These are phyloP conservation scores for Panthera leo DNA, from an alignment of 2,113 vertebrate genomes.

Conservation along the genomic window DNA sequence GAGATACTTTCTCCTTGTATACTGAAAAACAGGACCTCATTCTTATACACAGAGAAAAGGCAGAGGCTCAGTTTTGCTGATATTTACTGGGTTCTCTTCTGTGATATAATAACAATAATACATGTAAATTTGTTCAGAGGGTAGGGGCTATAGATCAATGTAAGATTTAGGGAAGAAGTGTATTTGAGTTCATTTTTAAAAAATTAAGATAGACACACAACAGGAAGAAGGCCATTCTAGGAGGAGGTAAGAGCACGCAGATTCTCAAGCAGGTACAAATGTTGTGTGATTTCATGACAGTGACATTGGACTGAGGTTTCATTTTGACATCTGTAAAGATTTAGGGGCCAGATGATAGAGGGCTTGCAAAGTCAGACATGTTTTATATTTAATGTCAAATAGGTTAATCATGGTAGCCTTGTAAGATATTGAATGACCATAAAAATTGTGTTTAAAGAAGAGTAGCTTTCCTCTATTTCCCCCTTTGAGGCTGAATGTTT, in stretches of 20 bases:
- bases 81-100: not conserved
- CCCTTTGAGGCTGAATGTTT: not conserved
- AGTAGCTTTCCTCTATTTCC: not conserved
- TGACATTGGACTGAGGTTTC: not conserved
- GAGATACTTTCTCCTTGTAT: not conserved
- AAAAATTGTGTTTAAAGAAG: not conserved
- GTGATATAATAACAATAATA: not conserved
- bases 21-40: not conserved
- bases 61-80: not conserved
- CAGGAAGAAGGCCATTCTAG: not conserved
- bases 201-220: not conserved
- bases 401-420: not conserved
- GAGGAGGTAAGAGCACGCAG: not conserved
- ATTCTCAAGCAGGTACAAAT: not conserved
- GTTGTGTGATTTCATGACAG: not conserved
- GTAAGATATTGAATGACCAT: not conserved
- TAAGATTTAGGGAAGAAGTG: not conserved
- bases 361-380: not conserved
- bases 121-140: not conserved
- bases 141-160: not conserved
- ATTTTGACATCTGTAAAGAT: not conserved
- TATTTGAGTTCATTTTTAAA: not conserved
- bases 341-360: not conserved
- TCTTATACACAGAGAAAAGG: not conserved
- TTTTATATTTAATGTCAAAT: not conserved